Percentiles rank a stretch among this genome's conserved stretches.
Evolutionary conservation across 1,140 invertebrate genomes (phyloP).

Genomic region (Neocloeon triangulifer): DNA sequence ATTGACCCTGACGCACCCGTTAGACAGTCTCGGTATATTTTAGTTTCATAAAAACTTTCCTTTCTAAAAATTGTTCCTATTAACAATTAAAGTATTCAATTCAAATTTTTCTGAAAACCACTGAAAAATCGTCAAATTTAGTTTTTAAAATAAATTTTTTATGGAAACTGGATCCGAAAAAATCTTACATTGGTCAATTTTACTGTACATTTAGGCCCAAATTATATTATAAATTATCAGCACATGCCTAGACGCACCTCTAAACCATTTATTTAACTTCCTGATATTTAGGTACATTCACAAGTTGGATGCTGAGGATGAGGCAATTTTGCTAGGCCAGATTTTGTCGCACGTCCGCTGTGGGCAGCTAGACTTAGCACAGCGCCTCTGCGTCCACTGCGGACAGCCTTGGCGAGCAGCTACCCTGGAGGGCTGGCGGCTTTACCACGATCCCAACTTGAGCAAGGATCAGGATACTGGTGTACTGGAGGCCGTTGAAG

Average conservation of each 20-base stretch:
- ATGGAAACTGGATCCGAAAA: constrained; percentile 3
- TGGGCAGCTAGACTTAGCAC: constrained; percentile 63
- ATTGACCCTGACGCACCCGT: constrained; percentile 86
- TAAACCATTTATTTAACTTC: no score
- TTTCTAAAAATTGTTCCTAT: no score
- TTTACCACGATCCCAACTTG: constrained; percentile 42
- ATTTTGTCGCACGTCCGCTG: constrained; percentile 62
- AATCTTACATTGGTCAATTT: no score
- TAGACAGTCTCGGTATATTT: no score
- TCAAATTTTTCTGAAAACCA: no score
- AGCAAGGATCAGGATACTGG: constrained; percentile 17
- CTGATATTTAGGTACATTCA: no score
- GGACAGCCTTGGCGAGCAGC: constrained; percentile 81
- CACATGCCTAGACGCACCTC: no score
- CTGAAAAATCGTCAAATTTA: not conserved
- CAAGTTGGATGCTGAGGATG: no score
- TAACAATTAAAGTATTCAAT: no score
- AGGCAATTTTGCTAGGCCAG: constrained; percentile 37
- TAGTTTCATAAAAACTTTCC: no score
- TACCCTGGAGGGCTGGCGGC: constrained; percentile 68
- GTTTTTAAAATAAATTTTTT: constrained; percentile 1
- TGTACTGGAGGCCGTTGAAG: constrained; percentile 33
- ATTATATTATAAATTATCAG: no score
- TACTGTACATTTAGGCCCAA: no score
- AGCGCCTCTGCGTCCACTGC: constrained; percentile 56